Conservation (phyloP, 2,888 invertebrate species). For the Bombylius major region DNA sequence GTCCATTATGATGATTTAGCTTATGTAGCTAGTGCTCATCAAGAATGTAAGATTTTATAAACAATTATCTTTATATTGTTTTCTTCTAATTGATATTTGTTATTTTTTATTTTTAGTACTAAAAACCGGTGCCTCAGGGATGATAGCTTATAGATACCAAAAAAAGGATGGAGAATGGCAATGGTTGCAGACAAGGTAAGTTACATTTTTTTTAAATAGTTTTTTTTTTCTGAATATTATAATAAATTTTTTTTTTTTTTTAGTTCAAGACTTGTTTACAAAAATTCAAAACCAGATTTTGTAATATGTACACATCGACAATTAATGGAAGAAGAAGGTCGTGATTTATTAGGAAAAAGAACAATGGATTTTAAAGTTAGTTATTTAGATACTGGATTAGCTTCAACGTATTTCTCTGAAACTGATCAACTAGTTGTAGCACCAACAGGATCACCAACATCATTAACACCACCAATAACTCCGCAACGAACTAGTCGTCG, state of each 20-base stretch:
- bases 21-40: conserved; percentile 96
- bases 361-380: conserved; percentile 98
- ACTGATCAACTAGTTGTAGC: conserved; percentile 61
- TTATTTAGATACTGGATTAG: conserved; percentile 87
- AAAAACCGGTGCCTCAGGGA: conserved; percentile 97
- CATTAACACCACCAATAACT: conserved; percentile 46
- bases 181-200: conserved; percentile 81
- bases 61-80: not conserved
- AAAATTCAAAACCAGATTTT: conserved; percentile 98
- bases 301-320: conserved; percentile 98
- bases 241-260: not conserved
- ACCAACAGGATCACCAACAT: conserved; percentile 41
- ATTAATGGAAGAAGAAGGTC: conserved; percentile 98
- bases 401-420: conserved; percentile 82
- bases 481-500: conserved; percentile 75
- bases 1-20: conserved; percentile 96
- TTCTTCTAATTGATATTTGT: not conserved
- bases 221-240: too few relatives aligned
- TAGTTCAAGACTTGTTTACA: conserved; percentile 91
- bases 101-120: conserved; percentile 55
- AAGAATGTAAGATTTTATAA: conserved; percentile 70
- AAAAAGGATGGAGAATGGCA: conserved; percentile 91
- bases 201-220: not conserved
- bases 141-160: conserved; percentile 97
- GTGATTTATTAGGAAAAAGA: conserved; percentile 90